phyloP scores from a whole-genome alignment of 2,113 vertebrate species.

The Myrmophylax atrothorax region DNA sequence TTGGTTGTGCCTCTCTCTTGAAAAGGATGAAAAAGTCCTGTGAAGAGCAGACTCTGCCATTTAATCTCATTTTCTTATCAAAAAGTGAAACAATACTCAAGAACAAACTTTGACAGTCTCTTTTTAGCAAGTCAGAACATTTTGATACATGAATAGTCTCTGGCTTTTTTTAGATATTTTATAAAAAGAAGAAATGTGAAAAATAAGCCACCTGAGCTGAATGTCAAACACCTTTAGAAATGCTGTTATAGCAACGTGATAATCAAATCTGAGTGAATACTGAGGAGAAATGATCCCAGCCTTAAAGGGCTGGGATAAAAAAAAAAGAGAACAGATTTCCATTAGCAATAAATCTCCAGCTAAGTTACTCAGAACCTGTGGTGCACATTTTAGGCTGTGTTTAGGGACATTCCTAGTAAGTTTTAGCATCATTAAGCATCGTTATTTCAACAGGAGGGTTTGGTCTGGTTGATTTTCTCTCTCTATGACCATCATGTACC shows the following conservation, averaged over 20 bases:
- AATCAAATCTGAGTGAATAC: conserved; percentile 1
- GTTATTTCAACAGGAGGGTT: background rate
- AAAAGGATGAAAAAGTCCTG: background rate
- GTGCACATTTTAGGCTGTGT: background rate
- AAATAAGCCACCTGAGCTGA: conserved; percentile 16
- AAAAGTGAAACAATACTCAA: conserved; percentile 16
- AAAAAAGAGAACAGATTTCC: background rate
- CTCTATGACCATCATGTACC: background rate
- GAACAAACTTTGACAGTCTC: conserved; percentile 25
- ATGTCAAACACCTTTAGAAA: conserved; percentile 50
- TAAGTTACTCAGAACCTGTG: background rate
- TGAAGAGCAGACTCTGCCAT: background rate
- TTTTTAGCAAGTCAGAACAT: background rate
- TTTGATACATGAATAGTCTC: background rate
- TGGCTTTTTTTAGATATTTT: background rate
- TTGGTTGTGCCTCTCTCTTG: background rate
- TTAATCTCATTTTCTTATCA: conserved; percentile 21
- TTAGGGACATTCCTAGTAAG: background rate
- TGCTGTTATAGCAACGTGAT: conserved; percentile 37
- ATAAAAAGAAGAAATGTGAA: conserved; percentile 7
- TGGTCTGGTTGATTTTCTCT: background rate
- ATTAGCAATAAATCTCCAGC: background rate
- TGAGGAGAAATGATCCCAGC: background rate
- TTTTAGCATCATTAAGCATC: background rate
- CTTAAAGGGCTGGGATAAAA: background rate